phyloP scores from a whole-genome alignment of 2,888 invertebrate species.

The Euzophera pinguis region DNA sequence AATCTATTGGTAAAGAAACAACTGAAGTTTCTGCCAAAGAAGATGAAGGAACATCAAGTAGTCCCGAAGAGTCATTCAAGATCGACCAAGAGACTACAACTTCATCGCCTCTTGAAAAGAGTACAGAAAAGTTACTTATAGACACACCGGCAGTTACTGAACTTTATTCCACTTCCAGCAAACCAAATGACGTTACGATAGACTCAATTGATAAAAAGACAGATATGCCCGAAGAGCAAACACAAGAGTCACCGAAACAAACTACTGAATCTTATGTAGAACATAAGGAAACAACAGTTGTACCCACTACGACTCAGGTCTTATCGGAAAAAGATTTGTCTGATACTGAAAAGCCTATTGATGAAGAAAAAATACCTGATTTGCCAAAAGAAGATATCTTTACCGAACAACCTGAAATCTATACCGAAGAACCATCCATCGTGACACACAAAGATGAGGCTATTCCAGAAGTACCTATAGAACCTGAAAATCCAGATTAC shows the following conservation, averaged over 20 bases:
- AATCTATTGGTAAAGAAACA: background rate
- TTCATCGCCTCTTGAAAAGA: background rate
- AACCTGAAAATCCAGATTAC: constrained; percentile 12
- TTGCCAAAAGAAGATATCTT: background rate
- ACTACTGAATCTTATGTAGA: background rate
- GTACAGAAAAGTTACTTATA: background rate
- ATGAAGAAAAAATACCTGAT: constrained; percentile 5
- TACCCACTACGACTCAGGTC: no score
- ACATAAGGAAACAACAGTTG: background rate
- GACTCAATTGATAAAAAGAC: background rate
- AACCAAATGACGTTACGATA: background rate
- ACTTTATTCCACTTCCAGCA: background rate
- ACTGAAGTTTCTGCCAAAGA: background rate
- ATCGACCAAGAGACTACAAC: background rate
- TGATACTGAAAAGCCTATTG: constrained; percentile 1
- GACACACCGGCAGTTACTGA: background rate
- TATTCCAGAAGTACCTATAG: background rate
- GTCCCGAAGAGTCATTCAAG: background rate
- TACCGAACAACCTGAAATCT: constrained; percentile 4
- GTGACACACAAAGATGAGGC: background rate
- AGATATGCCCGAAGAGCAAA: background rate
- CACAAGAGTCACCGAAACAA: background rate
- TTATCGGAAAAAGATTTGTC: constrained; percentile 15
- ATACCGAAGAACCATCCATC: constrained; percentile 8
- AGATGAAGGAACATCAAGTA: background rate